A percentile compares a stretch with the other conserved stretches of the same genome.
phyloP scores from a whole-genome alignment of 2,113 vertebrate genomes.

The Apistogramma diplotaenia region DNA sequence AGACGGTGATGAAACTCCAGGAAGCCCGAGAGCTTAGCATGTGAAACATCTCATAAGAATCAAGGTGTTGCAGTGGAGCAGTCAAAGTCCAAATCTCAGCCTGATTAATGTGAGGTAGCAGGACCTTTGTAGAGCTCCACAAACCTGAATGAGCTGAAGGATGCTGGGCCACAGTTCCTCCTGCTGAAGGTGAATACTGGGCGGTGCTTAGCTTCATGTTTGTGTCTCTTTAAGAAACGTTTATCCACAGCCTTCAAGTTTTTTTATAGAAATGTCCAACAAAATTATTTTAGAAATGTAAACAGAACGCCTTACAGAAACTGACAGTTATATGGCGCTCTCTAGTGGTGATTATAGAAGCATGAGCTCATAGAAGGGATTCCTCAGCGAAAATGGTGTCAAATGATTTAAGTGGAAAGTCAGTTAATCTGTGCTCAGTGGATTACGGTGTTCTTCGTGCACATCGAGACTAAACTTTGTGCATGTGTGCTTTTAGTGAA shows the following conservation, averaged over 20 bases:
- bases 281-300: neutral
- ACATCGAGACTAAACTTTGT: neutral
- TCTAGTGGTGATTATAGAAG: constrained; percentile 28
- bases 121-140: neutral
- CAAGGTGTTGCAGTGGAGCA: neutral
- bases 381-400: neutral
- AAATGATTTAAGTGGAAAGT: neutral
- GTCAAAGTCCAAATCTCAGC: neutral
- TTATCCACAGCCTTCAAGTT: fast-evolving
- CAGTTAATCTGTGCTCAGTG: neutral
- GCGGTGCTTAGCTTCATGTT: neutral
- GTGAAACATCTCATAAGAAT: neutral
- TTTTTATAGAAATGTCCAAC: neutral
- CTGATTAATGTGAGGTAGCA: neutral
- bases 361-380: neutral
- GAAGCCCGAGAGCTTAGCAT: neutral
- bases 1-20: neutral
- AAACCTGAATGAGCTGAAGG: neutral
- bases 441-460: fast-evolving
- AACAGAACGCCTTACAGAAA: neutral
- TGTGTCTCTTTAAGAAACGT: neutral
- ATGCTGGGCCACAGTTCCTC: neutral
- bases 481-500: constrained; percentile 69
- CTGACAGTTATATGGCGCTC: neutral
- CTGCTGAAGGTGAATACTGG: neutral